phyloP scores from a whole-genome alignment of 2,888 invertebrate species.

The Dermolepida albohirtum region DNA sequence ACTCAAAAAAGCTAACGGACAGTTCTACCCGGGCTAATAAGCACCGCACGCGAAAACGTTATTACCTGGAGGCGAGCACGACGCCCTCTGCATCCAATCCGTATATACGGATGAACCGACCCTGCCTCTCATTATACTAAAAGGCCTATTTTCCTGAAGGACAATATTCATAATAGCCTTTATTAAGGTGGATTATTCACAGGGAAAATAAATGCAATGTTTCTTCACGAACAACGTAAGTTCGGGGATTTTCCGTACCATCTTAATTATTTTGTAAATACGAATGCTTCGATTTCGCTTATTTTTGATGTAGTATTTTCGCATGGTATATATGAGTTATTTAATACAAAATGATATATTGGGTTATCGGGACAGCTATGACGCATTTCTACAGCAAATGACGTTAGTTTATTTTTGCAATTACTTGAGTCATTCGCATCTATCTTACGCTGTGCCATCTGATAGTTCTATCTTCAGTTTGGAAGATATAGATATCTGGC shows the following conservation, averaged over 20 bases:
- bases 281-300: conserved; percentile 15
- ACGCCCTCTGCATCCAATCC: conserved; percentile 44
- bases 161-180: conserved; percentile 57
- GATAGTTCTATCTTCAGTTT: too few species aligned
- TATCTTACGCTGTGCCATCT: too few species aligned
- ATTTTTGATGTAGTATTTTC: too few species aligned
- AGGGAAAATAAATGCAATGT: conserved; percentile 43
- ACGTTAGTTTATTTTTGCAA: too few species aligned
- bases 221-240: conserved; percentile 36
- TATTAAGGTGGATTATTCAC: conserved; percentile 49
- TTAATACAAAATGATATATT: too few species aligned
- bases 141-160: conserved; percentile 56
- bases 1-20: conserved; percentile 8
- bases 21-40: conserved; percentile 35
- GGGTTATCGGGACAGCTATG: too few species aligned
- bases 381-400: too few species aligned
- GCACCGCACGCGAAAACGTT: conserved; percentile 57
- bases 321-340: too few species aligned
- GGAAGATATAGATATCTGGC: too few species aligned
- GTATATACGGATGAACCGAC: conserved; percentile 48
- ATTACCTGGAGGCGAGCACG: conserved; percentile 50
- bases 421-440: too few species aligned
- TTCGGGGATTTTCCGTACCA: conserved; percentile 17
- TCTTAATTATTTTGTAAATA: conserved; percentile 13
- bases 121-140: conserved; percentile 58